phyloP scores from a whole-genome alignment of 2,888 invertebrate genomes.

The Plagiodera versicolora region DNA sequence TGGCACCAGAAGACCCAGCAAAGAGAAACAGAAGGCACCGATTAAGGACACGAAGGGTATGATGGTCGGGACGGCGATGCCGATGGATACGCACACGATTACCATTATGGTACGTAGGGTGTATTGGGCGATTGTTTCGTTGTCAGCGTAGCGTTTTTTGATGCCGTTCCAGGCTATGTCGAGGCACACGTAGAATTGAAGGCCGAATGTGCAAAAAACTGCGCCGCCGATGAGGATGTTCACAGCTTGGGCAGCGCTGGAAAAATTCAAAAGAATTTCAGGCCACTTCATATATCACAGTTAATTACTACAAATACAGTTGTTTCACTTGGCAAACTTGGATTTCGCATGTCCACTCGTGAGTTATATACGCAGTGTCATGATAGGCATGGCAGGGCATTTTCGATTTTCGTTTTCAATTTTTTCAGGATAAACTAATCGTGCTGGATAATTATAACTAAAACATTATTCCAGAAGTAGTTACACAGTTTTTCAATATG shows the following conservation, averaged over 20 bases:
- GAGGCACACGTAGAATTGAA: conserved; percentile 96
- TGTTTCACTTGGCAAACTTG: too few species aligned
- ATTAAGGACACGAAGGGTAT: conserved; percentile 89
- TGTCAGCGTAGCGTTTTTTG: conserved; percentile 65
- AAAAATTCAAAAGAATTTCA: too few species aligned
- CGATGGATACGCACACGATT: conserved; percentile 71
- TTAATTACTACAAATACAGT: too few species aligned
- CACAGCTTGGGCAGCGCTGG: conserved; percentile 81
- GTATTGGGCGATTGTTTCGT: conserved; percentile 74
- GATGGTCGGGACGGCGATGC: conserved; percentile 85
- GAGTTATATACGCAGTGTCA: too few species aligned
- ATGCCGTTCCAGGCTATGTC: conserved; percentile 88
- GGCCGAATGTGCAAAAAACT: conserved; percentile 92
- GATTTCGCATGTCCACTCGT: too few species aligned
- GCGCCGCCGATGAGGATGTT: conserved; percentile 85
- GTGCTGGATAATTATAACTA: too few species aligned
- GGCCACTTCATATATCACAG: too few species aligned
- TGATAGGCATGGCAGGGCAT: too few species aligned
- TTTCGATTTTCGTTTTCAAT: too few species aligned
- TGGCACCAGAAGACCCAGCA: conserved; percentile 86
- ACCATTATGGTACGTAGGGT: conserved; percentile 69
- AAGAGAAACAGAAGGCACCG: conserved; percentile 91
- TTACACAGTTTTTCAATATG: too few species aligned
- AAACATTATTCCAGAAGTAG: too few species aligned
- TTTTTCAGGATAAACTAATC: too few species aligned